Percentiles rank a stretch among this genome's conserved stretches.
phyloP scores from a whole-genome alignment of 2,888 invertebrate genomes.

The Xanthorhoe designata region DNA sequence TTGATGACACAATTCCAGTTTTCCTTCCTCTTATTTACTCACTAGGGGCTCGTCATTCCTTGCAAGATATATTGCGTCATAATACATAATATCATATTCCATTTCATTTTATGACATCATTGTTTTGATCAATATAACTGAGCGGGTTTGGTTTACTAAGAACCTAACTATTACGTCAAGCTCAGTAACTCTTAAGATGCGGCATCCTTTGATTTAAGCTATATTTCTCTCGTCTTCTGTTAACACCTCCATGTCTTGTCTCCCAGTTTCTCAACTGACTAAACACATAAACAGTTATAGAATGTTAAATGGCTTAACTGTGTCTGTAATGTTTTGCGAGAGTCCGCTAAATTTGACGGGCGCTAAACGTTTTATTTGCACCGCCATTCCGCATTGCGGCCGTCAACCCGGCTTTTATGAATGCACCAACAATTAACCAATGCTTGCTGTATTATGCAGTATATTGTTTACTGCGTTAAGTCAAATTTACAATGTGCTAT shows the following conservation, averaged over 20 bases:
- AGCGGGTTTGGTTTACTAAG: slow-evolving; percentile 2
- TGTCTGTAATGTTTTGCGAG: slow-evolving; percentile 63
- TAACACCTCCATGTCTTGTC: slow-evolving; percentile 30
- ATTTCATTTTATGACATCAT: slow-evolving; percentile 40
- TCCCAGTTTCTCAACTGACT: slow-evolving; percentile 31
- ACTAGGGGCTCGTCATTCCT: slow-evolving; percentile 24
- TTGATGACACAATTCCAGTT: slow-evolving; percentile 16
- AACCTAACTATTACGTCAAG: not conserved
- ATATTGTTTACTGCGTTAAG: slow-evolving; percentile 5
- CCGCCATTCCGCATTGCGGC: slow-evolving; percentile 59
- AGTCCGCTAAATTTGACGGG: slow-evolving; percentile 67
- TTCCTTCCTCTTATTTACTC: slow-evolving; percentile 27
- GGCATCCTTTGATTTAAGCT: slow-evolving; percentile 16
- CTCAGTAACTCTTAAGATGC: not conserved
- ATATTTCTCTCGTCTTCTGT: slow-evolving; percentile 22
- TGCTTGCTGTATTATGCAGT: slow-evolving; percentile 10
- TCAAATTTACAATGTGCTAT: not conserved
- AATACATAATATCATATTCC: slow-evolving; percentile 17
- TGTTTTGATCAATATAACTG: slow-evolving; percentile 34
- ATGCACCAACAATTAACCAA: slow-evolving; percentile 32
- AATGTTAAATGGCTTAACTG: slow-evolving; percentile 69
- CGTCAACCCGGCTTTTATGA: slow-evolving; percentile 33
- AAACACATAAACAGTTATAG: slow-evolving; percentile 66
- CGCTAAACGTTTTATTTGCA: slow-evolving; percentile 66
- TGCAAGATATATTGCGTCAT: slow-evolving; percentile 22